Conservation (phyloP, 2,888 invertebrate species). For the Odontocolon sp. region DNA sequence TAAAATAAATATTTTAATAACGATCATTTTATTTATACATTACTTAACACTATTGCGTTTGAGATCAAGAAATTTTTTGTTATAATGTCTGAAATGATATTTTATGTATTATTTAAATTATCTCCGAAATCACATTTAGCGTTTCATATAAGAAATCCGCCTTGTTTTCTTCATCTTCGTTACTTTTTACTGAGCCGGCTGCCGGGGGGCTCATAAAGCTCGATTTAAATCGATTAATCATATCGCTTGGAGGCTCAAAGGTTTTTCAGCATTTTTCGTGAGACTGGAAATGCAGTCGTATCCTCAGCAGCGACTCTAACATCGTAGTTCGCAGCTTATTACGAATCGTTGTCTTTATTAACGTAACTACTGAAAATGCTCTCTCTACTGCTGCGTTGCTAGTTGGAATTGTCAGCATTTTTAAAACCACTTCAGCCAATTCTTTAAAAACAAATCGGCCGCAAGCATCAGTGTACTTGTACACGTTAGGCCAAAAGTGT, state of each 20-base stretch:
- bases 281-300: constrained; percentile 18
- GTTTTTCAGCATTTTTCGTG: constrained; percentile 13
- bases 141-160: not conserved
- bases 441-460: constrained; percentile 13
- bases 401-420: constrained; percentile 10
- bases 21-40: not conserved
- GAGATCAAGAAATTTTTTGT: not conserved
- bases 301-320: constrained; percentile 19
- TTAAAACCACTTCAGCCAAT: constrained; percentile 7
- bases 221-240: constrained; percentile 31
- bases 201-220: constrained; percentile 8
- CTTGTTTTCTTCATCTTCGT: not conserved
- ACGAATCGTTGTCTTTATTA: constrained; percentile 21
- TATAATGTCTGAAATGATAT: not conserved
- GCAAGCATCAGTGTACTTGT: constrained; percentile 21
- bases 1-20: not conserved
- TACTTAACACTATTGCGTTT: not conserved
- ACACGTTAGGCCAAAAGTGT: constrained; percentile 1
- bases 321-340: constrained; percentile 28
- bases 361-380: constrained; percentile 12
- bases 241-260: constrained; percentile 10
- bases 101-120: not conserved
- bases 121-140: not conserved
- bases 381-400: constrained; percentile 27
- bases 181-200: not conserved